Base-by-base conservation (phyloP, 1,140 invertebrate genomes). In the Micrasema minimum region DNA sequence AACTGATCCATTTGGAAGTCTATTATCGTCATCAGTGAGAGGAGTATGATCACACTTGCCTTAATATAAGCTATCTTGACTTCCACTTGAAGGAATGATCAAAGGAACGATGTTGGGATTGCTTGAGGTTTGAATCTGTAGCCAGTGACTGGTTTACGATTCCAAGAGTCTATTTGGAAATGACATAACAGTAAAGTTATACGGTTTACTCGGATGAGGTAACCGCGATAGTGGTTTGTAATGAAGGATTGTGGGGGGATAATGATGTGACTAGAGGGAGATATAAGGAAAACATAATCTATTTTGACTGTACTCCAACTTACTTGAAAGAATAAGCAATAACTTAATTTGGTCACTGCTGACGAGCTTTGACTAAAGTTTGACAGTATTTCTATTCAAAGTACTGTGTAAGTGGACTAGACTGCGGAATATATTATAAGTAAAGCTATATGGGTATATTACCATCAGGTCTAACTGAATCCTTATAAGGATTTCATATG, bases 1-100 rank as follows among this genome's bases (percentile, higher is more conserved):
- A 59, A 16, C 51, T 72, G 69, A 31, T 75, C 69, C 73, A 75
- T 71, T 75, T 65, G n/a, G 69, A 75, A 75, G 18, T 69, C 38
- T 48, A 37, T 69, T 48, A 37, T 69, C 64, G 53, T 57, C 64
- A 20, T 38, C 53, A n/a, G 37, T n/a, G 10, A 22, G 26, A 12
- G 46, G n/a, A 35, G 10, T 64, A 70, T 48, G 12, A 51, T 67
- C 66, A 66, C 10, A 37, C 66, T 69, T 69, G 53, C 66, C 66
- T 69, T 45, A 59, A 18, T 0, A 20, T 59, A 43, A 59, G 37
- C 37, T 59, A 59, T 59, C 16, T 22, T n/a, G 37, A 59, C 55
- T 59, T 59, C 55, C 55, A 59, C 16, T 38, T 0, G 37, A 5
- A 11, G 31, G 55, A 38, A 59, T 16, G 35, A 37, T 59, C 1